These are phyloP conservation scores for Drosophila mauritiana DNA, from an alignment of 1,140 invertebrate genomes.

Conservation along the genomic window DNA sequence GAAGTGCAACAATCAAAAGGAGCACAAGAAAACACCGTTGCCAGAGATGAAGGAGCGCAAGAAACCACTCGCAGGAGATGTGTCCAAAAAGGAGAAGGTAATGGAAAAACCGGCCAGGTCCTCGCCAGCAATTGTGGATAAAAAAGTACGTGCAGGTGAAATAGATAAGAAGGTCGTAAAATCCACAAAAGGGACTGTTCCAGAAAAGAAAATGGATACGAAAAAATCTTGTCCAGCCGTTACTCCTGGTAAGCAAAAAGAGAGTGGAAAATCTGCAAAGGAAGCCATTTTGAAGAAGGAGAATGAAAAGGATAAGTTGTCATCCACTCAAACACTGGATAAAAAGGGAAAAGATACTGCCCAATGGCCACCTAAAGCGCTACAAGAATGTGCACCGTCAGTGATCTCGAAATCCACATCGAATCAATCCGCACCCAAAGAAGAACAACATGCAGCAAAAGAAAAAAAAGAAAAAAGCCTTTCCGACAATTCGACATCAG, in stretches of 20 bases:
- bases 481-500: not conserved
- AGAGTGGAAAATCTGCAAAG: not conserved
- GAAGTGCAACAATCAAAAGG: not conserved
- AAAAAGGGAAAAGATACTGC: not conserved
- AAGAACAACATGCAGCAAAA: not conserved
- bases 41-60: not conserved
- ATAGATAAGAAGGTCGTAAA: not conserved
- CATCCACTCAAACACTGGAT: not conserved
- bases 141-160: not conserved
- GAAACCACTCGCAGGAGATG: not conserved
- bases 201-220: not conserved
- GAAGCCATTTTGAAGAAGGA: not conserved
- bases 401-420: constrained; percentile 1
- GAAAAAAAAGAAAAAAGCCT: too few relatives aligned
- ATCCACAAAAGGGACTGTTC: not conserved
- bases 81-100: not conserved
- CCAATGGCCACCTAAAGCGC: not conserved
- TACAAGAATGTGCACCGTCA: not conserved
- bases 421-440: not conserved
- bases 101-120: not conserved
- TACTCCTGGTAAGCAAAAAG: not conserved
- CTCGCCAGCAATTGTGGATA: not conserved
- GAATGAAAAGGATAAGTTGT: not conserved
- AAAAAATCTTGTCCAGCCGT: not conserved
- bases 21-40: not conserved